phyloP scores from a whole-genome alignment of 2,113 vertebrate species.

The Phyllopteryx taeniolatus region DNA sequence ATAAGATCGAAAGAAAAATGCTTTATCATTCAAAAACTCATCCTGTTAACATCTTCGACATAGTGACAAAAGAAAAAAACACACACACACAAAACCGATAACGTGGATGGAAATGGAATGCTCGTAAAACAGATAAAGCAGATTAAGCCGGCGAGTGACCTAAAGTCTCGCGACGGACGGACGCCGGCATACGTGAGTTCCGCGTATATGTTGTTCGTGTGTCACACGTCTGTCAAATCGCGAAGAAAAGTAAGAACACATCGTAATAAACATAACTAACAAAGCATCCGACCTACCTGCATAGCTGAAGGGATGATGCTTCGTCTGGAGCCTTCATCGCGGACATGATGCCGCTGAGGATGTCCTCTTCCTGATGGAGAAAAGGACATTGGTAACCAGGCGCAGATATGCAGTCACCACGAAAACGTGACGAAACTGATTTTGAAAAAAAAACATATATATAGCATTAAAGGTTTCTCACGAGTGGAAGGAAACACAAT shows the following conservation, averaged over 20 bases:
- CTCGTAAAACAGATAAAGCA: neutral
- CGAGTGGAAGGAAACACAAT: neutral
- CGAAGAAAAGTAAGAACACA: neutral
- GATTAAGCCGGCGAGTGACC: conserved; percentile 1
- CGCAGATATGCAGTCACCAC: too few species aligned
- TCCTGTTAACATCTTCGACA: neutral
- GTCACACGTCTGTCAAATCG: neutral
- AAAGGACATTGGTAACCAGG: neutral
- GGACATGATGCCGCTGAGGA: conserved; percentile 57
- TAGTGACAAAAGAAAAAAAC: neutral
- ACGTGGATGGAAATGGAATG: neutral
- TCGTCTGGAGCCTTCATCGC: conserved; percentile 22
- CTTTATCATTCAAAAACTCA: neutral
- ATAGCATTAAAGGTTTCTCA: neutral
- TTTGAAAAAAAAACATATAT: neutral
- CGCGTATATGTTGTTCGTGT: neutral
- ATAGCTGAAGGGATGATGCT: conserved; percentile 78
- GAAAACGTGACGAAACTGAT: neutral
- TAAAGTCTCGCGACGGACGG: neutral
- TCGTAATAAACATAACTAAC: neutral
- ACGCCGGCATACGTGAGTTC: neutral
- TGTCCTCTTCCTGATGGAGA: conserved; percentile 1
- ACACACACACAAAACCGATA: neutral
- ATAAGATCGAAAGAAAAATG: neutral
- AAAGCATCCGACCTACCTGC: conserved; percentile 73